phyloP scores from a whole-genome alignment of 1,140 invertebrate genomes.

The Drosophila melanica region DNA sequence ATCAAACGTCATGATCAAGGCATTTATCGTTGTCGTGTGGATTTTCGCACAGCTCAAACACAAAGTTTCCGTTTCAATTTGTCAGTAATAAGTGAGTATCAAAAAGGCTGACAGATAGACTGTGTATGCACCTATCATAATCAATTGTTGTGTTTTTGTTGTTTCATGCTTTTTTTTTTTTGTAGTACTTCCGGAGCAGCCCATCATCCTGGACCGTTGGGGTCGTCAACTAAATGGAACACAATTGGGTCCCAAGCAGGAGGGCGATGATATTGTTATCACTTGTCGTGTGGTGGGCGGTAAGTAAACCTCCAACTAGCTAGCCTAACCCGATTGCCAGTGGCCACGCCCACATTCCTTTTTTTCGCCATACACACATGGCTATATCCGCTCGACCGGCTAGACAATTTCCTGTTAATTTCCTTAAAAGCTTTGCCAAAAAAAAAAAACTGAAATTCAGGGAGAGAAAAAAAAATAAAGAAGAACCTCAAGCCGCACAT shows the following conservation, averaged over 20 bases:
- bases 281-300: constrained; percentile 87
- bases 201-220: constrained; percentile 92
- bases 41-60: constrained; percentile 94
- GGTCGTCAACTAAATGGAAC: constrained; percentile 89
- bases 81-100: constrained; percentile 92
- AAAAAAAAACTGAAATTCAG: constrained; percentile 48
- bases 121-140: constrained; percentile 21
- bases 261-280: constrained; percentile 87
- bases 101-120: constrained; percentile 15
- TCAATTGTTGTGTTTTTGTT: not conserved
- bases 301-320: constrained; percentile 74
- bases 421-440: constrained; percentile 80
- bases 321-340: constrained; percentile 48
- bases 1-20: constrained; percentile 93
- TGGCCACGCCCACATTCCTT: constrained; percentile 4
- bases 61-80: constrained; percentile 94
- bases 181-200: constrained; percentile 93
- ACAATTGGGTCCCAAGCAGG: constrained; percentile 91
- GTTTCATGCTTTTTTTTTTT: constrained; percentile 33
- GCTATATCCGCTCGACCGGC: constrained; percentile 70
- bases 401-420: constrained; percentile 84
- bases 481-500: constrained; percentile 38
- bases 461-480: constrained; percentile 20
- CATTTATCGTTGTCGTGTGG: constrained; percentile 93
- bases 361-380: constrained; percentile 30